Base-by-base conservation (phyloP, 2,797 vertebrate species). In the Thunnus albacares region DNA sequence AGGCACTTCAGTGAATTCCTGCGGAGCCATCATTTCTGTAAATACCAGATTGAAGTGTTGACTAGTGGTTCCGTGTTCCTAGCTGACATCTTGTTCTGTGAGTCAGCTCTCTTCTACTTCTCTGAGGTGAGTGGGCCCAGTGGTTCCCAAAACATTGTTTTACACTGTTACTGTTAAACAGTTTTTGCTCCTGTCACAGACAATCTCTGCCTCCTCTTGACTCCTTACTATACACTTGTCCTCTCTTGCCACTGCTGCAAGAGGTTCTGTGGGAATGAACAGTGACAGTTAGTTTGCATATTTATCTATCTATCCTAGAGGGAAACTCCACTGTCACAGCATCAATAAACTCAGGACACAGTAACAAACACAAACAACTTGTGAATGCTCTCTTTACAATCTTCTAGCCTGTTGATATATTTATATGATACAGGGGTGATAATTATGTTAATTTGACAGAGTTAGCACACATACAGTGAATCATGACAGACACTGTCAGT, bases 21-120 rank as follows among this genome's bases (percentile, higher is more conserved):
- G 90, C 93, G 98, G 81, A 99, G 98, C 95, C 98, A 99, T 87
- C 96, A 99, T 94, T 99, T 99, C 96, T 99, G 98, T 96, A 99
- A 99, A 97, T 99, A 99, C 90, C 98, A 99, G 96, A 99, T 99
- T 20, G 98, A 99, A 96, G 98, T 99, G 95, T 96, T 99, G 96
- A 99, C 98, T 52, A 99, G 98, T 22, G 98, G 98, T 86, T 97
- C 97, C 3, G 98, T 99, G 93, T 99, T 97, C 94, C 95, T 99
- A 94, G 97, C 98, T 79, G 98, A 99, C 94, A 99, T 99, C 88
- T 95, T 99, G 82, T 99, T 98, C 94, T 98, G 97, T 84, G 98
- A 99, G 95, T 99, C 98, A 17, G 98, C 98, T 57, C 97, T 99
- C 72, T 99, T 99, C 94, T 99, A 99, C 94, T 99, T 99, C 95